Evolutionary conservation across 2,113 vertebrate genomes (phyloP), one percentile per base, ranked within the genome.

Genomic region (Thalassoma bifasciatum): DNA sequence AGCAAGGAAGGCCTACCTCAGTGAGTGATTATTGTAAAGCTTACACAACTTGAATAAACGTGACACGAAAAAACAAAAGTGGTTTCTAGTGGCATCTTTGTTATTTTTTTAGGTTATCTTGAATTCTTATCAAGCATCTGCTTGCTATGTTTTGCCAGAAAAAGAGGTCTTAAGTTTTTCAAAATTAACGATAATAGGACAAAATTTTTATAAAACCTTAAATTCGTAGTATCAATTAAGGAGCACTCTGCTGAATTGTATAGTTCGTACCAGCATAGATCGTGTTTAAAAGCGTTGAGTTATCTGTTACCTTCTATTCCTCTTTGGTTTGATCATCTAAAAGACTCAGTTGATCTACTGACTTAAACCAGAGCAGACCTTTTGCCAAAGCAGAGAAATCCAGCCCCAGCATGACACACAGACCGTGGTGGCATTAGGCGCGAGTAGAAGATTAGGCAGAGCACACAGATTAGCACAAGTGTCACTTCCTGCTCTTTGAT

Each of bases 401-500:
- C 26, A n/a, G 42, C 61, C 30, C 16, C 72, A 38, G 52, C 68
- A 37, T 57, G 24, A 66, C 66, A 34, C 37, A 19, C 40, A 51
- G 40, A 23, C 8, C 9, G 21, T 66, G 10, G 60, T 64, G 74
- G 71, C 71, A 81, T 93, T 88, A 85, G 59, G 71, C 34, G 69
- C 64, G 80, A 77, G 78, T 72, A 77, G 82, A 79, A 87, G 92
- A 93, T 93, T 91, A 92, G 66, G 58, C 62, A 63, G 66, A 57
- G 30, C 62, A 58, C 60, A 34, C 0, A 81, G 90, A 89, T 91
- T 91, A 90, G 85, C 51, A 58, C 49, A 47, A 83, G 71, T 70
- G 62, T 83, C 65, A 34, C 75, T 86, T 22, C 24, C 63, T 9
- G 56, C 60, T 51, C 22, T 47, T 73, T 72, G 75, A 63, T 57